A percentile compares a stretch with the other conserved stretches of the same genome.
Conservation (phyloP, 2,888 invertebrate genomes). For the Caenorhabditis panamensis region DNA sequence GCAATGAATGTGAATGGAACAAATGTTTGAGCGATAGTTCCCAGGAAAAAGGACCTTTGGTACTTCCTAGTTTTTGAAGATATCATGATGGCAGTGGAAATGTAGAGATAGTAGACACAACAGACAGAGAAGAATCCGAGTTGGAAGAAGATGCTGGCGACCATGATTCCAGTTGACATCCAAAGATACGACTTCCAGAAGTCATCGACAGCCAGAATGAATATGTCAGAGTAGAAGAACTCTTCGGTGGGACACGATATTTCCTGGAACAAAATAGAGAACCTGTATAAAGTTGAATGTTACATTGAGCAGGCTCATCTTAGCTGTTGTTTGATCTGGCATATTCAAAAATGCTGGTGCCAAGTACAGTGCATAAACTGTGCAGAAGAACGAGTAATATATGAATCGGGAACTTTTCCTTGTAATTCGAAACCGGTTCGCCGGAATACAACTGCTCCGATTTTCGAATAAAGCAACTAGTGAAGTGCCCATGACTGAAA, state of each 20-base stretch:
- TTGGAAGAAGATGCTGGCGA: slow-evolving; percentile 8
- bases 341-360: slow-evolving; percentile 22
- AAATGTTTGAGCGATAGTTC: slow-evolving; percentile 28
- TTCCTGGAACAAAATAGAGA: slow-evolving; percentile 16
- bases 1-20: slow-evolving; percentile 25
- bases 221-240: slow-evolving; percentile 41
- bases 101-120: slow-evolving; percentile 34
- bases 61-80: slow-evolving; percentile 29
- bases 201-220: slow-evolving; percentile 18
- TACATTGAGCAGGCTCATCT: slow-evolving; percentile 10
- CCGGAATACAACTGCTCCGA: slow-evolving; percentile 37
- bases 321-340: slow-evolving; percentile 39
- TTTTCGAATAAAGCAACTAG: slow-evolving; percentile 40
- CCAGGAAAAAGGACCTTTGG: slow-evolving; percentile 36
- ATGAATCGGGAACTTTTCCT: neutral
- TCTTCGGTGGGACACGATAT: slow-evolving; percentile 47
- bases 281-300: neutral
- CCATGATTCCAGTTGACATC: slow-evolving; percentile 6
- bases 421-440: slow-evolving; percentile 29
- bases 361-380: neutral
- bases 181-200: slow-evolving; percentile 34
- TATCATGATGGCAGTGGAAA: slow-evolving; percentile 23
- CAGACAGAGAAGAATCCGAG: slow-evolving; percentile 5
- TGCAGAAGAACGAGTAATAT: slow-evolving; percentile 15
- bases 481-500: slow-evolving; percentile 39